Base-by-base conservation (phyloP, 37 sponge, comb jelly and placozoan genomes). In the Oscarella lobularis region DNA sequence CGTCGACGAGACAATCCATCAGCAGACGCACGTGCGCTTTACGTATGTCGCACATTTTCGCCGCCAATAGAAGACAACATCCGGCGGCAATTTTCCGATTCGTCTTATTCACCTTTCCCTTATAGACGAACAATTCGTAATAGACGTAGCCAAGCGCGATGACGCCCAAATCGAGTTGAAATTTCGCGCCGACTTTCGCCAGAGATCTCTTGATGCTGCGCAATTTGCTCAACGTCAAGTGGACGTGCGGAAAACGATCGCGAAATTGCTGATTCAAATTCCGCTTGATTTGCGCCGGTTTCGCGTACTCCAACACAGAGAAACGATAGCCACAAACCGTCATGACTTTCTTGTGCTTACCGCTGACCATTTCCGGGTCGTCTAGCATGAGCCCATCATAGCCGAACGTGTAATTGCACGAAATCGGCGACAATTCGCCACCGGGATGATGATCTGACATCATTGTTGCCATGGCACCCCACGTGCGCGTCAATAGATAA, bases 81-180 rank as follows among this genome's bases (percentile, higher is more conserved):
- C 91, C 91, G 32, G 88, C 92, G 5, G 84, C 29, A 27, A 81
- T 1, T 54, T 86, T 92, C 20, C 93, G 41, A 35, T 83, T 84
- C 0, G 75, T 6, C 33, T 88, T 88, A 80, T 81, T 83, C 30
- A 85, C 78, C 41, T 83, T 88, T 0, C 90, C 87, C 90, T 92
- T 70, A 29, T 5, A 39, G 5, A 29, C 65, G 3, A 92, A 54
- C 75, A 88, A 88, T 78, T 92, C 93, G 87, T 86, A 92, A 75
- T 92, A 92, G 27, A 88, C 90, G 66, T 85, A 88, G 31, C 90
- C 76, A 66, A 85, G 83, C 2, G 87, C 83, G 33, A 92, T 67
- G 1, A 79, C 77, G 0, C 37, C 83, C 6, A 80, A 34, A 40
- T 92, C 88, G 9, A 92, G 41, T 5, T 67, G 33, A 68, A 5